Evolutionary conservation across 2,888 invertebrate genomes (phyloP).

Genomic region (Caenorhabditis virilis): DNA sequence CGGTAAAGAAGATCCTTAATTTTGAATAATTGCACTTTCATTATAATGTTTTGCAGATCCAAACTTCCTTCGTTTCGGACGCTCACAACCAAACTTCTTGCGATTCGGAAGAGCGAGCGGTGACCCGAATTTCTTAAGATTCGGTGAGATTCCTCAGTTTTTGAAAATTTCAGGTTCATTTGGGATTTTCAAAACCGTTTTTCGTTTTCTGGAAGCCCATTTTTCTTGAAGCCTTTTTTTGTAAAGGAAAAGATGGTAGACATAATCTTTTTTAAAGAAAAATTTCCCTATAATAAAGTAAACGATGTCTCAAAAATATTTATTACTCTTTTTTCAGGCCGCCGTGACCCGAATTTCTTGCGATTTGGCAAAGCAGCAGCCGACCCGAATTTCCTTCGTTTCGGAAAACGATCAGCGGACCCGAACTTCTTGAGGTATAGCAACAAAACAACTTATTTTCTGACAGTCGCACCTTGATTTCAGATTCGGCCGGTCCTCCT

Average conservation of each 20-base stretch:
- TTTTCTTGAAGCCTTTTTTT: too few species aligned
- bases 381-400: constrained; percentile 66
- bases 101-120: constrained; percentile 64
- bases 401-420: constrained; percentile 57
- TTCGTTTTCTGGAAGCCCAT: too few species aligned
- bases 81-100: constrained; percentile 62
- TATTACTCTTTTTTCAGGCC: too few species aligned
- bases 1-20: constrained; percentile 38
- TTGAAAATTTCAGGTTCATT: too few species aligned
- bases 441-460: neutral
- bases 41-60: constrained; percentile 57
- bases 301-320: too few species aligned
- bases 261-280: too few species aligned
- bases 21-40: too few species aligned
- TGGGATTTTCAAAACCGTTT: too few species aligned
- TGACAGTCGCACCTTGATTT: constrained; percentile 2
- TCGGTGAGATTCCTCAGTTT: constrained; percentile 45
- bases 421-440: constrained; percentile 62
- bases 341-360: constrained; percentile 62
- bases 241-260: too few species aligned
- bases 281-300: too few species aligned
- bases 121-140: constrained; percentile 65
- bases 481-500: constrained; percentile 53
- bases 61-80: constrained; percentile 64
- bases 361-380: constrained; percentile 60